Evolutionary conservation across 2,113 vertebrate genomes (phyloP).

Genomic region (Ceyx melanurus): DNA sequence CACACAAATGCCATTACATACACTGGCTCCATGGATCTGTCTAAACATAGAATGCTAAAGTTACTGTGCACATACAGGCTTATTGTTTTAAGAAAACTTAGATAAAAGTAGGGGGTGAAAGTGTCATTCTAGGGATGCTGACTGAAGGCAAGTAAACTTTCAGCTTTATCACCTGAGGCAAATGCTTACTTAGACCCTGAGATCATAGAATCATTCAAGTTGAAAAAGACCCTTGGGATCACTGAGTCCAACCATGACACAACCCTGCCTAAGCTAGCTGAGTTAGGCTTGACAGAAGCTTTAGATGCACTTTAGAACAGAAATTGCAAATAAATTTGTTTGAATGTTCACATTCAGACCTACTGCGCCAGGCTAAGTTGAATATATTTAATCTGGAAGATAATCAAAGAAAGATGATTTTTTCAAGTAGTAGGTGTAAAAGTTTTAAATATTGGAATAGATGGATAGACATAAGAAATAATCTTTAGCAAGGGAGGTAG

Average conservation of each 20-base stretch:
- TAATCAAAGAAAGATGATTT: neutral
- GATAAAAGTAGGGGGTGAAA: neutral
- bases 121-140: neutral
- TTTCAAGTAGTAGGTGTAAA: neutral
- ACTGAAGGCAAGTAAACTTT: neutral
- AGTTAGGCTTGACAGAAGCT: neutral
- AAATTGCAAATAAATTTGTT: neutral
- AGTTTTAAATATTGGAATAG: neutral
- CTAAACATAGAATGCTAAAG: neutral
- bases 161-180: neutral
- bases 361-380: neutral
- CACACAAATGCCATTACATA: neutral
- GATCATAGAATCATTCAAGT: neutral
- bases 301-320: neutral
- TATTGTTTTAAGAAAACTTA: neutral
- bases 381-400: neutral
- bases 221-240: too few relatives aligned
- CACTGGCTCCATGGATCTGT: accelerated
- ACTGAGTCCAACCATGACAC: too few relatives aligned
- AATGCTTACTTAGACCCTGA: neutral
- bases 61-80: neutral
- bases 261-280: neutral
- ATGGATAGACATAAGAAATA: neutral
- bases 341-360: neutral
- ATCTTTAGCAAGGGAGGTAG: neutral